Evolutionary conservation across 2,888 invertebrate genomes (phyloP).

Genomic region (Himalopsyche anomala): DNA sequence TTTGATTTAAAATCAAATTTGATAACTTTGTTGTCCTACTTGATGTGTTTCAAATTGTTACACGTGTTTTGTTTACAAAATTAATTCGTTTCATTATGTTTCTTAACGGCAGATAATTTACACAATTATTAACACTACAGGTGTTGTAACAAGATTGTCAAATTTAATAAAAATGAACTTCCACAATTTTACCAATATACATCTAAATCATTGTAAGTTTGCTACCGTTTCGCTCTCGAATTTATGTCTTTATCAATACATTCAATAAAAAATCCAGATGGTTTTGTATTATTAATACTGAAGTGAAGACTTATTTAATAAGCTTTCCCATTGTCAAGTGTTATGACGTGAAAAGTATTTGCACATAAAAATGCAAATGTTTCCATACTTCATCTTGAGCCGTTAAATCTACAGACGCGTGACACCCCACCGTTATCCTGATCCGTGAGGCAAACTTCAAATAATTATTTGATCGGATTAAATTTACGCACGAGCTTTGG

Average conservation of each 20-base stretch:
- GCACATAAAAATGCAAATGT: background rate
- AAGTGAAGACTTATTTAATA: background rate
- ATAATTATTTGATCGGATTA: constrained; percentile 31
- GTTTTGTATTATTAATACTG: background rate
- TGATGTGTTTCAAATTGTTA: no score
- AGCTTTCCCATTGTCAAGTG: background rate
- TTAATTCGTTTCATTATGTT: no score
- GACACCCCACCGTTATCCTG: background rate
- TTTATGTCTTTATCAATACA: background rate
- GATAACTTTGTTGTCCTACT: no score
- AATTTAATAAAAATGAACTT: no score
- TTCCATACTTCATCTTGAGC: background rate
- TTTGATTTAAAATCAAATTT: no score
- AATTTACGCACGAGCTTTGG: constrained; percentile 11
- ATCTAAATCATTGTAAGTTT: no score
- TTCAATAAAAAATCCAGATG: background rate
- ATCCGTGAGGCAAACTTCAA: background rate
- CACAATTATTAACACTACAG: no score
- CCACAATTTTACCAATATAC: background rate
- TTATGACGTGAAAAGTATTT: background rate
- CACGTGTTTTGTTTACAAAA: no score
- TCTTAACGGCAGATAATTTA: no score
- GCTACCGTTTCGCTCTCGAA: no score
- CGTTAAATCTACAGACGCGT: background rate
- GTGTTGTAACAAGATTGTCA: no score